Percentiles rank a stretch among this genome's conserved stretches.
phyloP scores from a whole-genome alignment of 1,140 invertebrate species.

The Penaeus chinensis region DNA sequence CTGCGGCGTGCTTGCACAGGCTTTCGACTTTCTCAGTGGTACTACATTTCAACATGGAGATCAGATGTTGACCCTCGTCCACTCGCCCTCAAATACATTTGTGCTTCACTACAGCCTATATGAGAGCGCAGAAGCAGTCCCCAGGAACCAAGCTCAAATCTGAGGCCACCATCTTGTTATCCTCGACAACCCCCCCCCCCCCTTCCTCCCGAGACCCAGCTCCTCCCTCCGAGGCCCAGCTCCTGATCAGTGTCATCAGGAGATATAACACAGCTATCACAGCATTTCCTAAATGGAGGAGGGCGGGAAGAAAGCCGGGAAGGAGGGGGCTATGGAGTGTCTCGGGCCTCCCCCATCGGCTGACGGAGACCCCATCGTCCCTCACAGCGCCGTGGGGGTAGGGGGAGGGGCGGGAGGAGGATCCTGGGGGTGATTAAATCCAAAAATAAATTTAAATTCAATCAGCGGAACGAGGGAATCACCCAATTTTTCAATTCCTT shows the following conservation, averaged over 20 bases:
- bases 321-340: background rate
- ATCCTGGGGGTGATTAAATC: slow-evolving; percentile 39
- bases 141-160: too few relatives aligned
- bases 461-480: slow-evolving; percentile 53
- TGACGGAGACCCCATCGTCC: background rate
- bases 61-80: too few relatives aligned
- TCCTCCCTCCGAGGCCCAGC: background rate
- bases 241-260: background rate
- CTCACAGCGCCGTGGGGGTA: background rate
- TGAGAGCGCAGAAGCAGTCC: too few relatives aligned
- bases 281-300: background rate
- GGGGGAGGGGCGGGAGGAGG: background rate
- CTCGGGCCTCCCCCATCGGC: background rate
- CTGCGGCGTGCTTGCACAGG: too few relatives aligned
- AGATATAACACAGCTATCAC: background rate
- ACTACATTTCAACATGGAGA: too few relatives aligned
- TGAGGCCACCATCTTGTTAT: too few relatives aligned
- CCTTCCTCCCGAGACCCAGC: background rate
- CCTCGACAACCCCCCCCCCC: too few relatives aligned
- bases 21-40: too few relatives aligned
- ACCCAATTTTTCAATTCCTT: slow-evolving; percentile 52
- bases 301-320: background rate
- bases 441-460: slow-evolving; percentile 58
- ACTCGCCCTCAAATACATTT: too few relatives aligned
- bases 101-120: too few relatives aligned